Conservation (phyloP, 64 coral and sea anemone genomes). For the Hydrozoanthus tunicans region DNA sequence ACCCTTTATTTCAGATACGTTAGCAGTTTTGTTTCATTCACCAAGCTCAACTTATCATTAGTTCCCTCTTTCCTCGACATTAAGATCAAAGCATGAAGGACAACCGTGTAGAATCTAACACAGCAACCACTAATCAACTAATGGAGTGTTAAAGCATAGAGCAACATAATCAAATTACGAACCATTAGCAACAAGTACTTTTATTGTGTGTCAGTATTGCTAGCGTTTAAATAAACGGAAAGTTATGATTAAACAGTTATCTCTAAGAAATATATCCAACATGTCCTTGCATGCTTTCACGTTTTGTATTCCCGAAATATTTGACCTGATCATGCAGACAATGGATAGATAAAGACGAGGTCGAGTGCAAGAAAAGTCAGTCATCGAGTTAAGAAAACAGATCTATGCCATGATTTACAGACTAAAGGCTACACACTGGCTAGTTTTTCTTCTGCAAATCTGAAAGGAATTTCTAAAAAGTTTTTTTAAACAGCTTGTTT, state of each 20-base stretch:
- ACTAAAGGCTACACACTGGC: no score
- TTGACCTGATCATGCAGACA: constrained; percentile 1
- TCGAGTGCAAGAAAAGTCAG: not conserved
- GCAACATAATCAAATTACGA: no score
- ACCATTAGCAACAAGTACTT: not conserved
- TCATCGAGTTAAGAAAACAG: no score
- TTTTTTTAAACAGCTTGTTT: no score
- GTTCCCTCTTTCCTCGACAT: not conserved
- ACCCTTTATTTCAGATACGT: not conserved
- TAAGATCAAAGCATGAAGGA: not conserved
- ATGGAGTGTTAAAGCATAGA: no score
- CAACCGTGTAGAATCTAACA: not conserved
- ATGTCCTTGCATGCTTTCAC: not conserved
- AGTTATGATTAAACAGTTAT: not conserved
- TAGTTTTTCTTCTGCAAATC: no score
- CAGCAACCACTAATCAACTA: no score
- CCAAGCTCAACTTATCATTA: not conserved
- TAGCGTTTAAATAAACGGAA: not conserved
- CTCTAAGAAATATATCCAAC: not conserved
- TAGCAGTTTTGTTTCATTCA: not conserved
- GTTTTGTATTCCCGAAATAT: not conserved
- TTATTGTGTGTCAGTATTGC: not conserved
- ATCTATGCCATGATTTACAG: no score
- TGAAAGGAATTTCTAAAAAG: no score
- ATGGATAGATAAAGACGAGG: not conserved